A percentile compares a stretch with the other conserved stretches of the same genome.
These are phyloP conservation scores for Capitulum mitella DNA, from an alignment of 2,888 invertebrate genomes.

Conservation along the genomic window DNA sequence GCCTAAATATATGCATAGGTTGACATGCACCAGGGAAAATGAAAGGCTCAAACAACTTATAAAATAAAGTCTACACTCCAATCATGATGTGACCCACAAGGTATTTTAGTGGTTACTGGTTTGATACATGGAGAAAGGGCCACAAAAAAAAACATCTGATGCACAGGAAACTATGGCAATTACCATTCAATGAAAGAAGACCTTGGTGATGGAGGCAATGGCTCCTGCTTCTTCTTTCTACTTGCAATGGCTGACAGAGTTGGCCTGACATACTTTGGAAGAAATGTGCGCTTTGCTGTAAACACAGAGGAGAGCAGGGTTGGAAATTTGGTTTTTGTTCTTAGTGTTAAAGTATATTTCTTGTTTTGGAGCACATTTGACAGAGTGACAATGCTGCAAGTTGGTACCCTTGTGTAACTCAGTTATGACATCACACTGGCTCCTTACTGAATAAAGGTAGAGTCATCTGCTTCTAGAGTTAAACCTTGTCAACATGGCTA, in stretches of 20 bases:
- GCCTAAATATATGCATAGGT: too few relatives aligned
- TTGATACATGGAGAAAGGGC: background rate
- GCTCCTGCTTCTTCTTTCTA: background rate
- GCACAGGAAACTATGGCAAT: background rate
- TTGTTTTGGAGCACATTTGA: too few relatives aligned
- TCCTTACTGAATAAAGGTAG: too few relatives aligned
- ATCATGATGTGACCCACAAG: background rate
- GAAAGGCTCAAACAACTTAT: background rate
- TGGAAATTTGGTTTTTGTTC: too few relatives aligned
- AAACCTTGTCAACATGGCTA: too few relatives aligned
- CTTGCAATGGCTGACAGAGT: background rate
- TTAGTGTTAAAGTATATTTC: too few relatives aligned
- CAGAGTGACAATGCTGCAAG: too few relatives aligned
- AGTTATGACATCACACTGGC: too few relatives aligned
- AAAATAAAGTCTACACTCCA: background rate
- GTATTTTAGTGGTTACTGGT: background rate
- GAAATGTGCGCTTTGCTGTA: background rate
- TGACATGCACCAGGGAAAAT: background rate
- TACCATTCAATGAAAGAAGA: background rate
- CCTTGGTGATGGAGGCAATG: slow-evolving; percentile 40
- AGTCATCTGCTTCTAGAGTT: too few relatives aligned
- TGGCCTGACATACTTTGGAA: background rate
- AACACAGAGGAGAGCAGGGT: background rate
- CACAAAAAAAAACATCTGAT: too few relatives aligned
- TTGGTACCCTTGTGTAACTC: too few relatives aligned